Evolutionary conservation across 1,140 invertebrate genomes (phyloP).

Genomic region (Physella acuta): DNA sequence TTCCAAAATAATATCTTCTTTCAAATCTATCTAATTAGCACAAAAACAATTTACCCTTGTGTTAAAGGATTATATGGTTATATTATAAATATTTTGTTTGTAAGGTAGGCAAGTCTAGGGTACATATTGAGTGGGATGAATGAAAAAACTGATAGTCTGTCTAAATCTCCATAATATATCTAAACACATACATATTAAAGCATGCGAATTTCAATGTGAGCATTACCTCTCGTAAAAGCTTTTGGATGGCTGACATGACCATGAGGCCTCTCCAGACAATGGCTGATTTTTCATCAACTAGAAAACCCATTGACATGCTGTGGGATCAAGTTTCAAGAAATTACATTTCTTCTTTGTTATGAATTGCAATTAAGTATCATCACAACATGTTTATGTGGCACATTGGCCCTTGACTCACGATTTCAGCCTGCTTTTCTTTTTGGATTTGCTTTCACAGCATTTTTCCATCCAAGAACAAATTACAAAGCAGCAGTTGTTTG

Average conservation of each 20-base stretch:
- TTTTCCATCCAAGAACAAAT: too few relatives aligned
- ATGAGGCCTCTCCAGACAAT: constrained; percentile 96
- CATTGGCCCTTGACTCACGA: too few relatives aligned
- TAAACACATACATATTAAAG: background rate
- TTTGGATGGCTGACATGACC: constrained; percentile 90
- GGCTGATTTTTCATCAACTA: constrained; percentile 78
- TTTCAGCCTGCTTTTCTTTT: too few relatives aligned
- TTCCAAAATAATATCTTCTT: background rate
- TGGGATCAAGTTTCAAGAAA: too few relatives aligned
- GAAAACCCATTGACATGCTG: constrained; percentile 92
- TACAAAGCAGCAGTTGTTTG: too few relatives aligned
- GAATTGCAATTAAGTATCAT: background rate
- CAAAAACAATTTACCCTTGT: too few relatives aligned
- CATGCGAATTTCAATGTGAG: background rate
- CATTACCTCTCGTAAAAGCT: constrained; percentile 75
- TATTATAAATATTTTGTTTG: background rate
- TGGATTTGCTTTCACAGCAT: too few relatives aligned
- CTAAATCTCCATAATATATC: too few relatives aligned
- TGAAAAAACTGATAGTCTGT: too few relatives aligned
- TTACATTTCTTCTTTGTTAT: background rate
- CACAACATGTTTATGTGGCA: too few relatives aligned
- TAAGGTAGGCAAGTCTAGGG: background rate
- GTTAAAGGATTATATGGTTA: too few relatives aligned
- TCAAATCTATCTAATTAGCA: too few relatives aligned
- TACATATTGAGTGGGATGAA: background rate